Evolutionary conservation across 2,113 vertebrate species (phyloP).

Genomic region (Rhombomys opimus): DNA sequence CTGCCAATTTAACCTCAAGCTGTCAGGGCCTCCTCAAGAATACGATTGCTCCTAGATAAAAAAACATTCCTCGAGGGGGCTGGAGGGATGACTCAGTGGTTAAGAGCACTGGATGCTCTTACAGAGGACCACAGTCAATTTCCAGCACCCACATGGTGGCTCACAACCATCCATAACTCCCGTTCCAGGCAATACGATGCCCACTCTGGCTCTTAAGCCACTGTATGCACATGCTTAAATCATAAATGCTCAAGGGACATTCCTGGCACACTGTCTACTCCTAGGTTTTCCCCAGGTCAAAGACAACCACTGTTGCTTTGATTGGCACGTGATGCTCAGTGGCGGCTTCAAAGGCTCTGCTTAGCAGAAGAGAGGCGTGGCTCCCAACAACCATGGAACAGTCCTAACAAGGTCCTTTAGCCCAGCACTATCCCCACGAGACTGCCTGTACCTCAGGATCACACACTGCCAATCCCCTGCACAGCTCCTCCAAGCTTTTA

Average conservation of each 20-base stretch:
- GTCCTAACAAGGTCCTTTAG: not conserved
- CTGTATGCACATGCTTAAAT: not conserved
- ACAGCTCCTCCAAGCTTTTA: not conserved
- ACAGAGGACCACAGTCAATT: not conserved
- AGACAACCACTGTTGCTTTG: not conserved
- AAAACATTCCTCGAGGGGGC: not conserved
- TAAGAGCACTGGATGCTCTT: not conserved
- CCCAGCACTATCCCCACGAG: not conserved
- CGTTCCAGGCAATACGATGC: not conserved
- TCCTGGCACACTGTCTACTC: not conserved
- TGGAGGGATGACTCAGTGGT: not conserved
- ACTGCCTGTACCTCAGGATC: not conserved
- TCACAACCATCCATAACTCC: not conserved
- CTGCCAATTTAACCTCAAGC: not conserved
- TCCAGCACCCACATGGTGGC: not conserved
- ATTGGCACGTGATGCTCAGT: not conserved
- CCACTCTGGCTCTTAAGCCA: not conserved
- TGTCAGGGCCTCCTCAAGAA: not conserved
- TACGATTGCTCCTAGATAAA: not conserved
- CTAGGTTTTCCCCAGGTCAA: not conserved
- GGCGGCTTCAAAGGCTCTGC: conserved; percentile 1
- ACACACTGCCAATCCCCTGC: not conserved
- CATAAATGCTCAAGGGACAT: not conserved
- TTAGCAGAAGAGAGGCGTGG: not conserved
- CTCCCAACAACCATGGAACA: not conserved